Conservation (phyloP, 2,113 vertebrate species). For the Mirounga angustirostris region DNA sequence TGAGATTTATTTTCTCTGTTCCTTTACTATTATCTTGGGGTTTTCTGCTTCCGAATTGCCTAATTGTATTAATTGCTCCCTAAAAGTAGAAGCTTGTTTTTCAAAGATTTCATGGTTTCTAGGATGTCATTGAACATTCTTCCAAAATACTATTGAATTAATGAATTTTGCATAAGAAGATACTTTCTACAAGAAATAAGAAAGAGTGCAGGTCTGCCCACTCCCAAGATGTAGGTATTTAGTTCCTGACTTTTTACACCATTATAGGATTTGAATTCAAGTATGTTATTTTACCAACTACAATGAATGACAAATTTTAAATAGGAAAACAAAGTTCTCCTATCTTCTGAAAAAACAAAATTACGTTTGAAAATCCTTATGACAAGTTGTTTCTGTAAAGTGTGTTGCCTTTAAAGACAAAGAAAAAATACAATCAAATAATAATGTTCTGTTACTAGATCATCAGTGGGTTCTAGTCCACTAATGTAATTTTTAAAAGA, state of each 20-base stretch:
- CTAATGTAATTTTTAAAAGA: background rate
- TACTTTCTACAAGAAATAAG: background rate
- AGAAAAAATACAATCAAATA: slow-evolving; percentile 18
- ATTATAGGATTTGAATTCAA: background rate
- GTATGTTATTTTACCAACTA: background rate
- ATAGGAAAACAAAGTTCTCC: background rate
- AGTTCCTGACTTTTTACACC: background rate
- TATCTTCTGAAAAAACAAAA: background rate
- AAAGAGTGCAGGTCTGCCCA: background rate
- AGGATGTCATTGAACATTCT: background rate
- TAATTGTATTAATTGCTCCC: background rate
- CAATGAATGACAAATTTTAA: slow-evolving; percentile 37
- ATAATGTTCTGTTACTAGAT: background rate
- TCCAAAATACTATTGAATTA: slow-evolving; percentile 41
- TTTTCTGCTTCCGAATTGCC: background rate
- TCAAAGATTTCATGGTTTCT: slow-evolving; percentile 18
- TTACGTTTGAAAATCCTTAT: background rate
- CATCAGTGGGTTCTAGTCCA: background rate
- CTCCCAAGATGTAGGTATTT: background rate
- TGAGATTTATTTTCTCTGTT: background rate
- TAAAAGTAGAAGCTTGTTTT: background rate
- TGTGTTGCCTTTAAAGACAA: slow-evolving; percentile 23
- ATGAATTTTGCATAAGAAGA: slow-evolving; percentile 45
- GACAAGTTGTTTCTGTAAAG: background rate
- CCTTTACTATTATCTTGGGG: background rate